Conservation (phyloP, 2,113 vertebrate genomes). For the Neogobius melanostomus region DNA sequence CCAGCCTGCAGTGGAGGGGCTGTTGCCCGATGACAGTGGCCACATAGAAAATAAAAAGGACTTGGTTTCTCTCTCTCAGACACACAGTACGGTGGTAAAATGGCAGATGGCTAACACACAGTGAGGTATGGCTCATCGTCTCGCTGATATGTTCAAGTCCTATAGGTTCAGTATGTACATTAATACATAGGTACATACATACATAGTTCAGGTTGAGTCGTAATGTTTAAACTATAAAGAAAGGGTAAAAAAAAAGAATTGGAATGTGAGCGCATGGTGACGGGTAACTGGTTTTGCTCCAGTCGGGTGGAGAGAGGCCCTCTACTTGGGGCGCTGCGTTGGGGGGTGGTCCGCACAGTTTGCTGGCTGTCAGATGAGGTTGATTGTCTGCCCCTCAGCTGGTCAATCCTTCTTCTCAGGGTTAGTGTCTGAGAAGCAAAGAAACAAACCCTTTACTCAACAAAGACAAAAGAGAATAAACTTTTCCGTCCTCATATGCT, state of each 20-base stretch:
- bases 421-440: constrained; percentile 48
- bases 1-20: constrained; percentile 35
- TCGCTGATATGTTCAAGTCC: constrained; percentile 74
- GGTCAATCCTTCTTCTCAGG: constrained; percentile 69
- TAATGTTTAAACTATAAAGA: constrained; percentile 41
- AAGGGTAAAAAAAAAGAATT: constrained; percentile 45
- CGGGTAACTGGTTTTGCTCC: constrained; percentile 55
- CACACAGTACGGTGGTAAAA: constrained; percentile 39
- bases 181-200: constrained; percentile 58
- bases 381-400: constrained; percentile 73
- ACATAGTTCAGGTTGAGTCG: constrained; percentile 53
- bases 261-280: constrained; percentile 51
- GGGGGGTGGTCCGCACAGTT: constrained; percentile 77
- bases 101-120: constrained; percentile 59
- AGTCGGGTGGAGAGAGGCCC: constrained; percentile 58
- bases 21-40: constrained; percentile 55
- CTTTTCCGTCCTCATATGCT: too few relatives aligned
- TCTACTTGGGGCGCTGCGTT: constrained; percentile 38
- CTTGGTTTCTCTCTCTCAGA: constrained; percentile 51
- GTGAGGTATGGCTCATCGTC: constrained; percentile 74
- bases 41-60: constrained; percentile 49
- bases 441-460: not conserved
- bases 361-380: constrained; percentile 76
- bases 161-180: constrained; percentile 56
- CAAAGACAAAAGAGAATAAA: too few relatives aligned